phyloP scores from a whole-genome alignment of 2,888 invertebrate species.

The Crematogaster levior region DNA sequence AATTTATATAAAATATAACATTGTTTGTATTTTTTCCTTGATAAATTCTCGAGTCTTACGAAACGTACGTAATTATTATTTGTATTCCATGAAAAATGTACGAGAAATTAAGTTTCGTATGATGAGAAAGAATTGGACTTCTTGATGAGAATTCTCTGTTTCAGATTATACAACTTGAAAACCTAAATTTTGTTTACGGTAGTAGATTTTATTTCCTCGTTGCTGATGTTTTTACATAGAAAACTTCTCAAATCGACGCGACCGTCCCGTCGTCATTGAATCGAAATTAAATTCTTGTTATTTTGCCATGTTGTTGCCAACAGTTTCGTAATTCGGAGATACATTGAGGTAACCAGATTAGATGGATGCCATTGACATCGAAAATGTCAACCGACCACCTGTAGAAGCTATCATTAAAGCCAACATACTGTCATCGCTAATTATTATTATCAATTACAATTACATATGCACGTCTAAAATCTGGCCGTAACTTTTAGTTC shows the following conservation, averaged over 20 bases:
- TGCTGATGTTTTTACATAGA: not conserved
- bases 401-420: slow-evolving; percentile 65
- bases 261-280: slow-evolving; percentile 9
- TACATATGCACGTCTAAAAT: not conserved
- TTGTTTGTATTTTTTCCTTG: not conserved
- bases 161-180: not conserved
- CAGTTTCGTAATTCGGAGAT: slow-evolving; percentile 63
- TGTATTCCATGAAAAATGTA: not conserved
- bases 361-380: slow-evolving; percentile 71
- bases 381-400: slow-evolving; percentile 72
- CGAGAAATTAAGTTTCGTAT: not conserved
- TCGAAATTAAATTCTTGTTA: slow-evolving; percentile 29
- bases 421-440: slow-evolving; percentile 62
- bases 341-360: slow-evolving; percentile 35
- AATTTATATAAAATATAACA: not conserved
- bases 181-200: not conserved
- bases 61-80: not conserved
- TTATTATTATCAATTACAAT: slow-evolving; percentile 30
- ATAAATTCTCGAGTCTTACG: not conserved
- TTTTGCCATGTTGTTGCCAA: slow-evolving; percentile 58
- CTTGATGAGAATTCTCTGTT: not conserved
- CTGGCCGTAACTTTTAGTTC: not conserved
- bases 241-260: not conserved
- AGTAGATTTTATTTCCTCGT: slow-evolving; percentile 2
- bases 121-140: not conserved